Evolutionary conservation across 2,888 invertebrate genomes (phyloP), one percentile per base, ranked within the genome.

Genomic region (Bellardia bayeri): DNA sequence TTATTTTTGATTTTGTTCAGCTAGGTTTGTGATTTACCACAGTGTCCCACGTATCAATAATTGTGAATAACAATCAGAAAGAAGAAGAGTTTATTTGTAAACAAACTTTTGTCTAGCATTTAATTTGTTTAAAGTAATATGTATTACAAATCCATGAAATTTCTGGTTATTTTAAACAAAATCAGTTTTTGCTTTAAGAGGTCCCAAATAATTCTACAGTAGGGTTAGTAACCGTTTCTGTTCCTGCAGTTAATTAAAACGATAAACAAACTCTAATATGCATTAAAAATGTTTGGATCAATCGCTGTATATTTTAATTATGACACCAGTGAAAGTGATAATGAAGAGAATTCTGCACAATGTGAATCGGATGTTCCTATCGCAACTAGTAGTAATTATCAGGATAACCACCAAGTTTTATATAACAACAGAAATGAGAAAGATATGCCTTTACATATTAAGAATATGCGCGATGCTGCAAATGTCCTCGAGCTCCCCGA

Each of bases 401-500:
- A 23, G n/a, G 7, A 23, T 16, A 5, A 0, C 8, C 9, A 23
- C 1, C 16, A 8, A 56, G 45, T 45, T 45, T 6, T 37, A 37
- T 37, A 2, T 3, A 11, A 45, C 45, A 45, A 45, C 9, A 7
- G 9, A 11, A 69, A 37, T 0, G 40, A 14, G 1, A 33, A 40
- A 5, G 30, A 72, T 54, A 13, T 37, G 3, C 68, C 61, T 1
- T 30, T 82, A 11, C 66, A 58, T 6, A 30, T 56, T 7, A 84
- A 14, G 64, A 56, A 56, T n/a, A 37, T 84, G 49, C 61, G 83
- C 5, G 83, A 84, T 64, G 64, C 71, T 13, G 16, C 71, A 54
- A 84, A 84, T 58, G 71, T 84, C 13, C 16, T 84, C 5, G 83
- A 84, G n/a, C n/a, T 78, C 23, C 33, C 83, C 2, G 64, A 76